Conservation (phyloP, 2,888 invertebrate genomes). For the Patella depressa region DNA sequence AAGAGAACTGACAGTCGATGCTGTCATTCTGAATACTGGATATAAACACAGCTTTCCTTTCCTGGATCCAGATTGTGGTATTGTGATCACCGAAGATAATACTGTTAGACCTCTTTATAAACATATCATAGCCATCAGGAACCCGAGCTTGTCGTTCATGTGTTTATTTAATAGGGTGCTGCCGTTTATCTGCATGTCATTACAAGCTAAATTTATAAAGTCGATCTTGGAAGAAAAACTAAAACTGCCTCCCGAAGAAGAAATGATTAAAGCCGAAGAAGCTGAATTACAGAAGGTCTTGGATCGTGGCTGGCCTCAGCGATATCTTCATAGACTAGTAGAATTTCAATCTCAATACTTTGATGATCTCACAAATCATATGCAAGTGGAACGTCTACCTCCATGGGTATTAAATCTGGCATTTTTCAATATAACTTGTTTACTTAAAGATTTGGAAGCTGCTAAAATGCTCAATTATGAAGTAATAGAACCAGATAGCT, state of each 20-base stretch:
- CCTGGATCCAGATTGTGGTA: conserved; percentile 79
- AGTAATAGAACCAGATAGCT: conserved; percentile 27
- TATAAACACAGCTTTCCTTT: conserved; percentile 86
- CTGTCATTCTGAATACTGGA: conserved; percentile 82
- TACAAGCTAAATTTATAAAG: conserved; percentile 80
- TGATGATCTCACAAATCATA: conserved; percentile 78
- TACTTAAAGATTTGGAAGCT: conserved; percentile 33
- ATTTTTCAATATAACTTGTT: conserved; percentile 72
- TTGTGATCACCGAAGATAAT: conserved; percentile 80
- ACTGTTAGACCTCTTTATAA: conserved; percentile 89
- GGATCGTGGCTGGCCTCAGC: conserved; percentile 78
- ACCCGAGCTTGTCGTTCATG: conserved; percentile 85
- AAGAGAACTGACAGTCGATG: conserved; percentile 77
- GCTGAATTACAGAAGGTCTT: conserved; percentile 77
- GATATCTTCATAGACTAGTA: conserved; percentile 88
- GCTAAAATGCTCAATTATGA: conserved; percentile 46
- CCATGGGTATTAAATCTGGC: conserved; percentile 82
- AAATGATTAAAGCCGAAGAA: conserved; percentile 81
- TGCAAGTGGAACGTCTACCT: conserved; percentile 77
- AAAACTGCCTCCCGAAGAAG: conserved; percentile 76
- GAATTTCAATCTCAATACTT: conserved; percentile 81
- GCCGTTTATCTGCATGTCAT: conserved; percentile 88
- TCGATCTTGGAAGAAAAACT: conserved; percentile 78
- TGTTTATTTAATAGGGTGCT: conserved; percentile 87
- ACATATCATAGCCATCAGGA: conserved; percentile 85